A percentile compares a stretch with the other conserved stretches of the same genome.
These are phyloP conservation scores for Ernsta delagoae DNA, from an alignment of 2,888 invertebrate genomes.

Conservation along the genomic window DNA sequence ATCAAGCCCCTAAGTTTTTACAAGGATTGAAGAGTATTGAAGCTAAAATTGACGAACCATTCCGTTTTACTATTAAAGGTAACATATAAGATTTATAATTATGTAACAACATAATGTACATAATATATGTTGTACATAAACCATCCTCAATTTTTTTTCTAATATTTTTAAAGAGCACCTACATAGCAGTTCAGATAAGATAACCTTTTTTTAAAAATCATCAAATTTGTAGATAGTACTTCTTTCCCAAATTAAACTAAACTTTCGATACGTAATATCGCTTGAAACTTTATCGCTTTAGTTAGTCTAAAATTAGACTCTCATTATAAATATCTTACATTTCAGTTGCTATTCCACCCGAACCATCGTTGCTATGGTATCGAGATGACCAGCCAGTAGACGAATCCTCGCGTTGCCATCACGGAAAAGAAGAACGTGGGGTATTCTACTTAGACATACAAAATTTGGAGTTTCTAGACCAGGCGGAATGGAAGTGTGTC, in stretches of 20 bases:
- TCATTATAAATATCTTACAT: not conserved
- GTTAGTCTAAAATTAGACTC: too few species aligned
- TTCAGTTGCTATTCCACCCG: conserved; percentile 90
- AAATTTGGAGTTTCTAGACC: conserved; percentile 91
- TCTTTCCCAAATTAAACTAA: too few species aligned
- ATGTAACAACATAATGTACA: not conserved
- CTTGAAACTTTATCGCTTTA: too few species aligned
- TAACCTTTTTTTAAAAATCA: too few species aligned
- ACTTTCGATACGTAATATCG: too few species aligned
- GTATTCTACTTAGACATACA: conserved; percentile 89
- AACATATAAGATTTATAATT: not conserved
- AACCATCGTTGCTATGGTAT: conserved; percentile 94
- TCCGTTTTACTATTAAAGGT: conserved; percentile 93
- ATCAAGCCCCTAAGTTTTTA: conserved; percentile 93
- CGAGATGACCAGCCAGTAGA: conserved; percentile 93
- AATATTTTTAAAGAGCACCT: too few species aligned
- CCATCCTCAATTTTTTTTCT: too few species aligned
- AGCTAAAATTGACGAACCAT: conserved; percentile 92
- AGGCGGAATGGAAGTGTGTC: conserved; percentile 97
- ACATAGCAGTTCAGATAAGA: too few species aligned
- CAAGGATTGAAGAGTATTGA: conserved; percentile 93
- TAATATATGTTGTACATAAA: too few species aligned
- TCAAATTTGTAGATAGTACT: too few species aligned
- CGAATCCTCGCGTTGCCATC: conserved; percentile 86
- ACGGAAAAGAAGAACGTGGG: conserved; percentile 88